Base-by-base conservation (phyloP, 92 coral and sea anemone species). In the Phenganax subtilis region DNA sequence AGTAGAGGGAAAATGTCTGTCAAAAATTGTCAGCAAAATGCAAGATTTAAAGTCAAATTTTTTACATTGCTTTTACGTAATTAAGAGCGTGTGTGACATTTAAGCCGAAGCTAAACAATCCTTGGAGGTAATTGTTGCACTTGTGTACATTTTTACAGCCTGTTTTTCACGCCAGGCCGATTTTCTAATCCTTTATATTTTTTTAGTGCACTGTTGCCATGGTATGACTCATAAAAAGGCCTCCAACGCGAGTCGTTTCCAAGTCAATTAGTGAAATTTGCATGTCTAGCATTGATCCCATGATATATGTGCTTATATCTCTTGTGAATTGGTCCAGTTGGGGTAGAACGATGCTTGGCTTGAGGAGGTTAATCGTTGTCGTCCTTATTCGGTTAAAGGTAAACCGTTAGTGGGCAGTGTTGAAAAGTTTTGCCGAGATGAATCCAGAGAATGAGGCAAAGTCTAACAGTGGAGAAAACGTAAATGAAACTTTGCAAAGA, bases 201-300 rank as follows among this genome's bases (percentile, higher is more conserved):
- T 57, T 27, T 60, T 69, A 28, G 27, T 27, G 17, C 81, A 31
- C 31, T 57, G 81, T 76, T 76, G 61, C 81, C 81, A 76, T 76
- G 70, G 70, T 17, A n/a, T 6, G 28, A 55, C 54, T 61, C 55
- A 15, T 28, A 30, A 76, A 59, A 57, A 15, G 57, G 8, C 44
- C 54, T 31, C 60, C 28, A 6, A 8, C 1, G 10, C 70, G 65
- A 20, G 15, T 9, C 70, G 81, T 76, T 76, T 44, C 56, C 81
- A 57, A 57, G 61, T 59, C 81, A 76, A 57, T 63, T 3, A 31
- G 54, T 11, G 53, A 59, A 57, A 61, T n/a, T 17, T 59, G 44
- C 44, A 76, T 55, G 53, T 75, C 51, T 14, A 55, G 31, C 80
- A 55, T 7, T 75, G 27, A 9, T 4, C 3, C n/a, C 30, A 17